These are phyloP conservation scores for Microtus oregoni DNA, from an alignment of 2,113 vertebrate genomes.

Conservation along the genomic window DNA sequence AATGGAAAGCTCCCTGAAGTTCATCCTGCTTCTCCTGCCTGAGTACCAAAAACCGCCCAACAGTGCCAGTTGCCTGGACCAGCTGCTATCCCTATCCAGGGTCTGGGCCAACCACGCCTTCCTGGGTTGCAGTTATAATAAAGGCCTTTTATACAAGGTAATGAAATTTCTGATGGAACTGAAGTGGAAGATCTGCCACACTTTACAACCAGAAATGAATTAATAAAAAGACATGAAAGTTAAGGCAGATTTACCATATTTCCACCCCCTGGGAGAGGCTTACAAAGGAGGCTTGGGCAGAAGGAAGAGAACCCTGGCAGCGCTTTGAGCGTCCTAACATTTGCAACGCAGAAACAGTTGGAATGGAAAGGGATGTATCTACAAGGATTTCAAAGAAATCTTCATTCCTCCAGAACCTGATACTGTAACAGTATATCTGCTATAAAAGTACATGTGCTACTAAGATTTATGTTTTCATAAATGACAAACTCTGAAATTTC, in stretches of 20 bases:
- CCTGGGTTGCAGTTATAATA: constrained; percentile 86
- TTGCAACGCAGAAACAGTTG: not conserved
- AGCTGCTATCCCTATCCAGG: not conserved
- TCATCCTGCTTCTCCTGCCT: not conserved
- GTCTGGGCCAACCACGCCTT: not conserved
- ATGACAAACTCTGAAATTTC: not conserved
- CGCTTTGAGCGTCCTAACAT: not conserved
- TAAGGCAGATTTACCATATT: constrained; percentile 65
- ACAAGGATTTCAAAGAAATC: constrained; percentile 37
- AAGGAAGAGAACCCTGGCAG: not conserved
- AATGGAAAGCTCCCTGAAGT: not conserved
- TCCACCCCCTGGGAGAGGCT: constrained; percentile 18
- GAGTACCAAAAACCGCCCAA: not conserved
- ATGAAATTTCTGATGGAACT: constrained; percentile 91
- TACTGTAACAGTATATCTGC: not conserved
- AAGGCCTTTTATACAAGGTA: constrained; percentile 90
- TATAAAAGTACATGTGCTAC: constrained; percentile 43
- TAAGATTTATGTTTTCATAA: constrained; percentile 67
- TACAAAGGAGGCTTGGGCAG: constrained; percentile 35
- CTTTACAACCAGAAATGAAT: constrained; percentile 92
- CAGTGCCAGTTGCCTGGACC: not conserved
- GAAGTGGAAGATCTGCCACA: constrained; percentile 91
- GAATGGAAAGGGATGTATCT: constrained; percentile 8
- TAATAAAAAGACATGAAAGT: constrained; percentile 86
- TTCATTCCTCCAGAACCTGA: constrained; percentile 18